Evolutionary conservation across 2,113 vertebrate genomes (phyloP).

Genomic region (Odontophorus gujanensis): DNA sequence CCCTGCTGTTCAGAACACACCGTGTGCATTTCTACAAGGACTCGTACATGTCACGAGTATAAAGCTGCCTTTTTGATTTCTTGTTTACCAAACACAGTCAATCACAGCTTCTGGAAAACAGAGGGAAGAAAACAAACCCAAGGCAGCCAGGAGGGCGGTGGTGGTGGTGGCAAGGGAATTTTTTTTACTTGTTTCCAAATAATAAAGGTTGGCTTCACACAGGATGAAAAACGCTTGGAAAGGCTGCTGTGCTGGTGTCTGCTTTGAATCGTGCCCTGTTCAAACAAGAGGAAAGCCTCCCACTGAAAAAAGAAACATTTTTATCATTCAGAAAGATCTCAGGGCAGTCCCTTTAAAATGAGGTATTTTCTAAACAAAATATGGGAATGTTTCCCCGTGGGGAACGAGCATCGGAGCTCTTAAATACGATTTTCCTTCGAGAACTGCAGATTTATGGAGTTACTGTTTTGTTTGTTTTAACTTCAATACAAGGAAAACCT

Average conservation of each 20-base stretch:
- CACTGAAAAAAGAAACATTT: constrained; percentile 64
- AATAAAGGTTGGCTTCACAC: constrained; percentile 48
- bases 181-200: constrained; percentile 64
- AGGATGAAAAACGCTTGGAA: constrained; percentile 35
- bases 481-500: constrained; percentile 40
- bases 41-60: constrained; percentile 46
- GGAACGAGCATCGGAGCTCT: constrained; percentile 35
- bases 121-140: not conserved
- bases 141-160: not conserved
- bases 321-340: constrained; percentile 67
- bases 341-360: constrained; percentile 51
- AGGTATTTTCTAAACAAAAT: constrained; percentile 69
- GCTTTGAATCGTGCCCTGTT: constrained; percentile 64
- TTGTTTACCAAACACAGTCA: constrained; percentile 52
- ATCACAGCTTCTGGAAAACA: constrained; percentile 15
- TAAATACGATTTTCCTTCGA: constrained; percentile 19
- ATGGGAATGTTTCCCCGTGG: constrained; percentile 53
- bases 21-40: constrained; percentile 32
- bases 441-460: constrained; percentile 32
- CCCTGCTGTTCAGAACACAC: constrained; percentile 13
- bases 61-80: constrained; percentile 36
- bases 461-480: constrained; percentile 55
- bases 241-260: constrained; percentile 2
- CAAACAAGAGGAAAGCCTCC: constrained; percentile 59
- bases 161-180: constrained; percentile 16